Base-by-base conservation (phyloP, 2,888 invertebrate species). In the Amiota minor region DNA sequence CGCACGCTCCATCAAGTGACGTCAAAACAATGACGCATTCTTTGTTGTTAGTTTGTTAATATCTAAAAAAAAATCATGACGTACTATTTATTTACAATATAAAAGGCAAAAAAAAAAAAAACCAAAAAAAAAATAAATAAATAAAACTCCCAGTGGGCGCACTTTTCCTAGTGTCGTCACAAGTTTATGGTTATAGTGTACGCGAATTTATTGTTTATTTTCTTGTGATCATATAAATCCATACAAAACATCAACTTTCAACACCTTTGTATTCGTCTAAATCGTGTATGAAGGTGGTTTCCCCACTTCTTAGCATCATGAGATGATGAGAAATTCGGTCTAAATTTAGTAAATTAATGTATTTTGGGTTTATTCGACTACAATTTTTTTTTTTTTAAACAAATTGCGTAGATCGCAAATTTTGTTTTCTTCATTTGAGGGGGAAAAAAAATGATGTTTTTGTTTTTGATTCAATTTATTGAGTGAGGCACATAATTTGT, bases 1-100 rank as follows among this genome's bases (percentile, higher is more conserved):
- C 82, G 82, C 78, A 74, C 61, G 74, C 65, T 71, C 73, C 74
- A 77, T 62, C 67, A 20, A n/a, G 14, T 64, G 75, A 74, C 77
- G 68, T 75, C 35, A 2, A 35, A 35, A 35, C 35, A 35, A 35
- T 35, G 35, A 35, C 35, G 35, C 35, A 35, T 35, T 35, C 35
- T 6, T 35, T 35, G 35, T 35, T 2, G 35, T 3, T 35, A 35
- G 35, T 35, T 6, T 8, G 6, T 35, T 35, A 35, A 35, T 35
- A 35, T 35, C 35, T 35, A 2, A 35, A 35, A 23, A 35, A 23
- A 35, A 35, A 35, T 35, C 35, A 35, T 35, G 35, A 35, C 35
- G 35, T 35, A n/a, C n/a, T n/a, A n/a, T n/a, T n/a, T n/a, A 35
- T 35, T 35, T 35, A 35, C 35, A 35, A 35, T 35, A 35, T 3